Conservation (phyloP, 1,140 invertebrate genomes). For the Plodia interpunctella region DNA sequence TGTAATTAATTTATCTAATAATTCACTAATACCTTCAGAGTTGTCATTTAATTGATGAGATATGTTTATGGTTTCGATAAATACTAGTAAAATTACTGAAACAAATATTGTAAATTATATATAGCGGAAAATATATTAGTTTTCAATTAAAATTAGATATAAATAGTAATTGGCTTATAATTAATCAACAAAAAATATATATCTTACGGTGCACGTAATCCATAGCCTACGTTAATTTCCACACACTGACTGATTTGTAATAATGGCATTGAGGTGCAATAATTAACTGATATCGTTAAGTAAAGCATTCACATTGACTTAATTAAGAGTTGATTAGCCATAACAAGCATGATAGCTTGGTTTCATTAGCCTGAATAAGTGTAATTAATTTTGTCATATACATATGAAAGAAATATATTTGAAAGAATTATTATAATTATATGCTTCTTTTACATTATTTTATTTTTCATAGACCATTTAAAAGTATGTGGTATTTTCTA, state of each 20-base stretch:
- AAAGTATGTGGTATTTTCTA: too few species aligned
- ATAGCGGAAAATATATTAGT: too few species aligned
- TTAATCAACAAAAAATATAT: background rate
- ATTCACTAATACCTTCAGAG: constrained; percentile 18
- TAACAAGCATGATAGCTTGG: background rate
- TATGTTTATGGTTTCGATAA: background rate
- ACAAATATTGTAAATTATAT: background rate
- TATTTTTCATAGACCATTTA: too few species aligned
- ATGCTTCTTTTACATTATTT: too few species aligned
- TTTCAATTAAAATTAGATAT: too few species aligned
- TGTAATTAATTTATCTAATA: constrained; percentile 20
- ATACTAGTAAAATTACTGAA: background rate
- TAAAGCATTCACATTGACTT: constrained; percentile 25
- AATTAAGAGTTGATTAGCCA: constrained; percentile 26
- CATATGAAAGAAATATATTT: too few species aligned
- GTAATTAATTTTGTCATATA: too few species aligned
- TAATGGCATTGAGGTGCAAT: background rate
- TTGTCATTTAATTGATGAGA: constrained; percentile 3
- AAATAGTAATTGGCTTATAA: background rate
- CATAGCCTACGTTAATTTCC: constrained; percentile 14
- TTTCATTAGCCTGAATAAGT: background rate
- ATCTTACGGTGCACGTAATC: constrained; percentile 15
- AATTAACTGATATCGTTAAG: constrained; percentile 34
- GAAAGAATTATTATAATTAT: too few species aligned
- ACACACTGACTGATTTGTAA: background rate